A percentile compares a stretch with the other conserved stretches of the same genome.
phyloP scores from a whole-genome alignment of 2,797 vertebrate species.

The Neosilurus mollespiculum region DNA sequence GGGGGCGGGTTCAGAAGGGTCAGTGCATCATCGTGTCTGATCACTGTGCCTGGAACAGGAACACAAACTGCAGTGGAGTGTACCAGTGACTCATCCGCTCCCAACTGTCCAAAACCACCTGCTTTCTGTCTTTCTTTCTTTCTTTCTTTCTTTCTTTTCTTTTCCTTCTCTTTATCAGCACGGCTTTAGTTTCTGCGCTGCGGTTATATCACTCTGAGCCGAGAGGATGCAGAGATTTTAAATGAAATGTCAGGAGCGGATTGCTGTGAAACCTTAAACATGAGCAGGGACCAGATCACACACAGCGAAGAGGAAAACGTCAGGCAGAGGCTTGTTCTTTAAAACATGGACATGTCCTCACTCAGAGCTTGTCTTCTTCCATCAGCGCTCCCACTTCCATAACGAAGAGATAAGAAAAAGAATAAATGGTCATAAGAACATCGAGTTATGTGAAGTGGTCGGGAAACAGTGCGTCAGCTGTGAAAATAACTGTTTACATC shows the following conservation, averaged over 20 bases:
- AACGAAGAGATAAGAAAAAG: not conserved
- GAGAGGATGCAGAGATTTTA: not conserved
- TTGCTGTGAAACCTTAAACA: not conserved
- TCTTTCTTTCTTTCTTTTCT: not conserved
- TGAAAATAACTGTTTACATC: no score
- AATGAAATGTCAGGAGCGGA: not conserved
- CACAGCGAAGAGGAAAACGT: not conserved
- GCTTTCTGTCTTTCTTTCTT: not conserved
- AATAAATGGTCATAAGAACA: not conserved
- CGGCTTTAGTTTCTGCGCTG: not conserved
- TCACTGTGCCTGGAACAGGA: not conserved
- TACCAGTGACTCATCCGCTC: slow-evolving; percentile 18
- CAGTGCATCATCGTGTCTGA: not conserved
- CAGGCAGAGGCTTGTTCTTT: no score
- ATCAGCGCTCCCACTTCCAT: not conserved
- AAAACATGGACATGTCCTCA: not conserved
- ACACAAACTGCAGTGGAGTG: not conserved
- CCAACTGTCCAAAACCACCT: slow-evolving; percentile 14
- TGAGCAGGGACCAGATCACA: not conserved
- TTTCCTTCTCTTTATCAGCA: no score
- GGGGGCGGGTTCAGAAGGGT: not conserved
- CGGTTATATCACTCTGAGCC: not conserved
- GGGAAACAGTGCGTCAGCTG: no score
- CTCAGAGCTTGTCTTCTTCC: not conserved
- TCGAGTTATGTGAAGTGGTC: no score